Base-by-base conservation (phyloP, 2,888 invertebrate species). In the Sacculina carcini region DNA sequence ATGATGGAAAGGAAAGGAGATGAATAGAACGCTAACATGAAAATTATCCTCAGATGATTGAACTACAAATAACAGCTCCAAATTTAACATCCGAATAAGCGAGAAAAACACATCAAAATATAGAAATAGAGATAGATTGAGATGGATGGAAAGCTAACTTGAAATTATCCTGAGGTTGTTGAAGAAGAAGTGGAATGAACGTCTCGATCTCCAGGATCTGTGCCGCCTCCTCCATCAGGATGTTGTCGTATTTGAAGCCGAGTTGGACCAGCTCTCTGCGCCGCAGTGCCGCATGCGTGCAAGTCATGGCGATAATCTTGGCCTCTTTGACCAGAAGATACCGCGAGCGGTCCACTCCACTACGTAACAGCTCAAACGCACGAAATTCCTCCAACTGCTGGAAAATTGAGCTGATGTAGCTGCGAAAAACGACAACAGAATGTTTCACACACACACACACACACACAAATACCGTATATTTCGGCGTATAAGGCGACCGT, bases 241-340 rank as follows among this genome's bases (percentile, higher is more conserved):
- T 96, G 67, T 96, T 98, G 67, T 98, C 96, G 67, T 94, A 98
- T 67, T 87, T 86, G 66, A 92, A 92, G 42, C 84, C 84, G 66
- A 90, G 78, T 63, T 87, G 84, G 0, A 98, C 96, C 4, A 99
- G 71, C 65, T 99, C 98, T 50, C 87, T 80, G 28, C 98, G 73
- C 63, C 96, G 92, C 12, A 99, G 71, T 0, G 98, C 98, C 1
- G 98, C 98, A 66, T 99, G 98, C 0, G 98, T 99, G 69, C 98
- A 99, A 0, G 98, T 99, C 98, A 99, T 99, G 1, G 98, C 98
- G 59, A 99, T 98, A 51, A 99, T 92, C 69, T 96, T 98, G 0
- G 98, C 96, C 65, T 99, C 98, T 63, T 92, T 90, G 0, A 98
- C 94, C 50, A 98, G 70, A 52, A 99, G 70, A 67, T 98, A 98